Evolutionary conservation across 2,888 invertebrate species (phyloP), one percentile per base, ranked within the genome.

Genomic region (Seira musarum): DNA sequence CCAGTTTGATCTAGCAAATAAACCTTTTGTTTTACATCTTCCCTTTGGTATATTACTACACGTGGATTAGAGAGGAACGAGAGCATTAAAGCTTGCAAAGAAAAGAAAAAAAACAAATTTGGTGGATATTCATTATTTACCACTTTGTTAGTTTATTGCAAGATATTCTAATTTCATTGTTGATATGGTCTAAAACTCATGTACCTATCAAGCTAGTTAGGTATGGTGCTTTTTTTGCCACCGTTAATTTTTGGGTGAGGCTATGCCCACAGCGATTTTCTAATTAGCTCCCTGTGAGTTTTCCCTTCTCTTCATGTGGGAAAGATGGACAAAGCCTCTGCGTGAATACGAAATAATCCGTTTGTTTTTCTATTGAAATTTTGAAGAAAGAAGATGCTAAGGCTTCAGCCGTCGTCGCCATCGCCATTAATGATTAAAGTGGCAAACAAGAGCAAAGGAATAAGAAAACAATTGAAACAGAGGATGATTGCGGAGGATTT

Each of bases 251-350:
- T 78, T 78, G 78, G 78, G 72, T 67, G 78, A 78, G 71, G 71
- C 78, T 72, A 63, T 71, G 78, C 67, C 67, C 49, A 66, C 40
- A 60, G 72, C 66, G 60, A 24, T 70, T 65, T 60, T 67, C 78
- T 78, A 78, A 78, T 78, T 78, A 78, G 78, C 72, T 78, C 72
- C 49, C 67, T 67, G 46, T 63, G 61, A 78, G 78, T 63, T 66
- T 15, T 69, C 64, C 61, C 61, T 70, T 64, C 77, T 40, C 57
- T 57, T 77, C 74, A 64, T 69, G 68, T 69, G 64, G 68, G 40
- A 13, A 76, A 76, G 68, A 76, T 69, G 69, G 53, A 53, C 68
- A 68, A 61, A 64, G 40, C 13, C 61, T 76, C 64, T 35, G 60
- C 68, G 53, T 76, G 69, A 76, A 69, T 70, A 77, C 40, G 70